Percentiles rank a stretch among this genome's conserved stretches.
phyloP scores from a whole-genome alignment of 2,888 invertebrate genomes.

The Podotricha telesiphe region DNA sequence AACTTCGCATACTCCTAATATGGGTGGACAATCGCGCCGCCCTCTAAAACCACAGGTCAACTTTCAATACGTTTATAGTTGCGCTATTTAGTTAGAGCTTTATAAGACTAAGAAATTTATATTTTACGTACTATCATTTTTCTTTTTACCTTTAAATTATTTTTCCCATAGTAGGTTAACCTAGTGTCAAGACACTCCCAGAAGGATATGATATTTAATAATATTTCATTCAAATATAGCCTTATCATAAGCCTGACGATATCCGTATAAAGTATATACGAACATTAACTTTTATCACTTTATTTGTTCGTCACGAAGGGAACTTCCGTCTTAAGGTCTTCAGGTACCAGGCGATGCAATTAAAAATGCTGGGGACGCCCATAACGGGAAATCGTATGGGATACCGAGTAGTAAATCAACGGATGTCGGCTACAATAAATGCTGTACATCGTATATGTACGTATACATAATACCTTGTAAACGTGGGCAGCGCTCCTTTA shows the following conservation, averaged over 20 bases:
- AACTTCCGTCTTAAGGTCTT: conserved; percentile 38
- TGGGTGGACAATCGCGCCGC: conserved; percentile 38
- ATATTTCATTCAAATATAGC: too few relatives aligned
- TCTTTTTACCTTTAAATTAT: background rate
- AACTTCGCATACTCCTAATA: conserved; percentile 36
- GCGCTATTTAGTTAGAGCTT: background rate
- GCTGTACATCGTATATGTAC: conserved; percentile 44
- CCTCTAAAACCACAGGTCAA: conserved; percentile 23
- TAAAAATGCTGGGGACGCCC: conserved; percentile 61
- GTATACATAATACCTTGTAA: conserved; percentile 31
- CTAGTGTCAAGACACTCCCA: too few relatives aligned
- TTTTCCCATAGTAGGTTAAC: too few relatives aligned
- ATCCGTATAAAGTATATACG: background rate
- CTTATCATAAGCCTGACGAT: background rate
- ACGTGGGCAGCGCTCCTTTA: conserved; percentile 34
- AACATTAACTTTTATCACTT: conserved; percentile 14
- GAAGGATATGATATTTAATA: too few relatives aligned
- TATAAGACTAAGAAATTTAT: too few relatives aligned
- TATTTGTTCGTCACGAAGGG: conserved; percentile 15
- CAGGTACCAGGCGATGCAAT: conserved; percentile 41
- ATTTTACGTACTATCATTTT: too few relatives aligned
- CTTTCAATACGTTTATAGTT: conserved; percentile 7
- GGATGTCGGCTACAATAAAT: conserved; percentile 80
- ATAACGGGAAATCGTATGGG: conserved; percentile 67
- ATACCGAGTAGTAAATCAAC: conserved; percentile 65